Evolutionary conservation across 2,113 vertebrate genomes (phyloP).

Genomic region (Herpailurus yagouaroundi): DNA sequence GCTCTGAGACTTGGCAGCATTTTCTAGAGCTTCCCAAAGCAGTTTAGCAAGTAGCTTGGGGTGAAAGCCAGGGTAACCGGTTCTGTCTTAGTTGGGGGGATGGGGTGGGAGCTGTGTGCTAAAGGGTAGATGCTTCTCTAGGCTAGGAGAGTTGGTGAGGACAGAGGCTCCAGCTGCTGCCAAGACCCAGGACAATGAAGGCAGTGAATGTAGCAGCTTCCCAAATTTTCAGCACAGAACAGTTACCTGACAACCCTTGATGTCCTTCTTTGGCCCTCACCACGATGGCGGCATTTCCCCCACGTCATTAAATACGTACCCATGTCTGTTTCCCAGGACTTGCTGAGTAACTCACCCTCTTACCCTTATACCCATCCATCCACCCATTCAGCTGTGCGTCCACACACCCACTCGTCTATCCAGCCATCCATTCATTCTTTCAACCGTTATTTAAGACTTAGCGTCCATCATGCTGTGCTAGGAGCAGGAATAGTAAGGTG

Average conservation of each 20-base stretch:
- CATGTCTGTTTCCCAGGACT: background rate
- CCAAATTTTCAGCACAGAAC: background rate
- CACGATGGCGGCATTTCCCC: background rate
- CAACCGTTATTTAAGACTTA: background rate
- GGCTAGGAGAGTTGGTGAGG: background rate
- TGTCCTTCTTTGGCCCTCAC: background rate
- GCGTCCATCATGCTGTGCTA: background rate
- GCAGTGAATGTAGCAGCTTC: background rate
- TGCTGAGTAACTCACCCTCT: background rate
- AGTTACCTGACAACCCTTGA: accelerated
- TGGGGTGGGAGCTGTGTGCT: background rate
- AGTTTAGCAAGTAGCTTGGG: background rate
- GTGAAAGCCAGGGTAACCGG: background rate
- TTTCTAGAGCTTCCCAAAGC: background rate
- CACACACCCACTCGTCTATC: background rate
- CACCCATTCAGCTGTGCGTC: background rate
- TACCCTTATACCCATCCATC: background rate
- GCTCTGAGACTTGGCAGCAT: background rate
- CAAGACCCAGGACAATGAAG: background rate
- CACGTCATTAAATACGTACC: background rate
- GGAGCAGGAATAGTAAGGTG: background rate
- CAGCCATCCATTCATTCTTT: too few relatives aligned
- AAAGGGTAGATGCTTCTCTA: background rate
- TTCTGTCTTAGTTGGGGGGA: background rate
- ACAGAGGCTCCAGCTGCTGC: background rate